Evolutionary conservation across 2,113 vertebrate genomes (phyloP).

Genomic region (Caretta caretta): DNA sequence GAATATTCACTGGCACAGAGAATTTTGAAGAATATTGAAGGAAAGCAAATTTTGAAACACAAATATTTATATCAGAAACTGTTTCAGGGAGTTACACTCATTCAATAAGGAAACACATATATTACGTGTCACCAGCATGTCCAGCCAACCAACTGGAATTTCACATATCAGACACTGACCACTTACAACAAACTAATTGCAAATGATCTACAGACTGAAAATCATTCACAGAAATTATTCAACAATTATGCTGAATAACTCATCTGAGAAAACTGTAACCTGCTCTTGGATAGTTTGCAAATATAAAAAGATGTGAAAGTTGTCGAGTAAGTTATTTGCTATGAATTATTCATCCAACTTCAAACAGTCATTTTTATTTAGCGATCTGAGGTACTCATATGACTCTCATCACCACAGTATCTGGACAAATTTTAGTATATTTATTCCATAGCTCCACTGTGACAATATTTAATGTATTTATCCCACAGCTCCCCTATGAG

Average conservation of each 20-base stretch:
- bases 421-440: neutral
- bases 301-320: accelerated
- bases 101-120: neutral
- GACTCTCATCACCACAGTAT: neutral
- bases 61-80: slow-evolving; percentile 4
- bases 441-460: neutral
- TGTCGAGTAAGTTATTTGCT: neutral
- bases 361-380: neutral
- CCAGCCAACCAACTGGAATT: slow-evolving; percentile 1
- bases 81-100: neutral
- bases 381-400: neutral
- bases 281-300: neutral
- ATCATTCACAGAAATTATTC: neutral
- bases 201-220: neutral
- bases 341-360: neutral
- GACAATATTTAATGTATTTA: too few species aligned
- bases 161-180: neutral
- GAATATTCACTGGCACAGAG: neutral
- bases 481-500: neutral
- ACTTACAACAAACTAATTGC: neutral
- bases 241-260: neutral
- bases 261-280: neutral
- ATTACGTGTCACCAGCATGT: neutral
- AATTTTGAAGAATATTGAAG: neutral
- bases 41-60: neutral